Evolutionary conservation across 2,113 vertebrate genomes (phyloP).

Genomic region (Odocoileus virginianus): DNA sequence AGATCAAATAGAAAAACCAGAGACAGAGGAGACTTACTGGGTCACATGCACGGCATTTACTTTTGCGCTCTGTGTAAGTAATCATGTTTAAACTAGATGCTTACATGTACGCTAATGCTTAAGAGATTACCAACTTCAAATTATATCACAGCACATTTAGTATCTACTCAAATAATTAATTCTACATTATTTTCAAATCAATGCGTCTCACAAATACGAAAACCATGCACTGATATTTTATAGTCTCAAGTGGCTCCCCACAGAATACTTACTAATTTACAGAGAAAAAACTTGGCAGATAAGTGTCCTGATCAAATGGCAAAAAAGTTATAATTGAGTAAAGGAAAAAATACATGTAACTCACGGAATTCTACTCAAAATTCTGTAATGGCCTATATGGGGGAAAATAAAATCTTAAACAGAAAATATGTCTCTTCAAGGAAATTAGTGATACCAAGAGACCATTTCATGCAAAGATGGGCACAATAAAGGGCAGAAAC

Average conservation of each 20-base stretch:
- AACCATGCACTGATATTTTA: background rate
- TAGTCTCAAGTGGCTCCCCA: background rate
- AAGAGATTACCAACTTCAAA: background rate
- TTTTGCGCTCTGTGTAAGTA: constrained; percentile 20
- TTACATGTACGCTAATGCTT: background rate
- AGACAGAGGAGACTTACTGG: background rate
- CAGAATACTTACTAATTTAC: background rate
- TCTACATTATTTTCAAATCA: constrained; percentile 22
- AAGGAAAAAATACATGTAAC: background rate
- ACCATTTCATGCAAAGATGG: background rate
- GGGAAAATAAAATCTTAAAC: background rate
- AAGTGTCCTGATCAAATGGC: background rate
- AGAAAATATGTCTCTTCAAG: background rate
- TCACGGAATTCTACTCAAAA: background rate
- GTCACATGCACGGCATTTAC: background rate
- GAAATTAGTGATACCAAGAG: background rate
- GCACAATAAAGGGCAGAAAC: background rate
- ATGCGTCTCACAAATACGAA: background rate
- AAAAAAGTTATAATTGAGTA: background rate
- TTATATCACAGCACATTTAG: constrained; percentile 37
- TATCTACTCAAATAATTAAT: background rate
- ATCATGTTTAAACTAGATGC: background rate
- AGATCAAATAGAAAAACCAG: constrained; percentile 9
- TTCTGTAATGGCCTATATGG: background rate
- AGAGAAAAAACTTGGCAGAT: constrained; percentile 1